phyloP scores from a whole-genome alignment of 1,140 invertebrate species.

The Coboldia fuscipes region DNA sequence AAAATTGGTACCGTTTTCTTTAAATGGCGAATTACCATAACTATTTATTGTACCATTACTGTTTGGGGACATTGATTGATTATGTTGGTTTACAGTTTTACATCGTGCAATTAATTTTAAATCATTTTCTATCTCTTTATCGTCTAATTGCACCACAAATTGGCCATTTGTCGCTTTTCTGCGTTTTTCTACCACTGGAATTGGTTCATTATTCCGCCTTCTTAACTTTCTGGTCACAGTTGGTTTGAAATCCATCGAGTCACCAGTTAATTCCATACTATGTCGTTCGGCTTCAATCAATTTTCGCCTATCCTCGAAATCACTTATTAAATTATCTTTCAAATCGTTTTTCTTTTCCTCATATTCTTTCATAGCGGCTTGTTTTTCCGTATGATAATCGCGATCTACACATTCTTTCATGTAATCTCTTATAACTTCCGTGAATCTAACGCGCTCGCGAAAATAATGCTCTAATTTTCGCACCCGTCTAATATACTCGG shows the following conservation, averaged over 20 bases:
- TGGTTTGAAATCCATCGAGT: constrained; percentile 60
- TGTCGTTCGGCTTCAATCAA: constrained; percentile 72
- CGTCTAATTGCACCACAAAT: constrained; percentile 67
- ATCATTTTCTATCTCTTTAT: constrained; percentile 75
- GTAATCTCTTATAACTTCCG: constrained; percentile 63
- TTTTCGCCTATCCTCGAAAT: constrained; percentile 82
- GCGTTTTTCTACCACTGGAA: constrained; percentile 59
- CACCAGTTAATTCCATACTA: constrained; percentile 70
- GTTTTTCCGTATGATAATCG: constrained; percentile 74
- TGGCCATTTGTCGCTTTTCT: constrained; percentile 55
- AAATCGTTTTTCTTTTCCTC: constrained; percentile 85
- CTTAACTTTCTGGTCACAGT: constrained; percentile 71
- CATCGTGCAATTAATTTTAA: constrained; percentile 60
- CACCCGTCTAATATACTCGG: constrained; percentile 63
- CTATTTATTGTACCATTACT: neutral
- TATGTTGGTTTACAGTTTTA: constrained; percentile 23
- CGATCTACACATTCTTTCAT: constrained; percentile 67
- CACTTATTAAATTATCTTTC: constrained; percentile 68
- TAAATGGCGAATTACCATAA: constrained; percentile 22
- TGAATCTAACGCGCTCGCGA: constrained; percentile 56
- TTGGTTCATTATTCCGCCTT: constrained; percentile 78
- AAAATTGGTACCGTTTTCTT: constrained; percentile 23
- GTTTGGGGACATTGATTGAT: neutral
- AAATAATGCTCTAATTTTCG: constrained; percentile 65
- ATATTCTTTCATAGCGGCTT: constrained; percentile 72